A percentile compares a stretch with the other conserved stretches of the same genome.
These are phyloP conservation scores for Heliocidaris erythrogramma DNA, from an alignment of 35 echinoderm and acorn worm species.

Conservation along the genomic window DNA sequence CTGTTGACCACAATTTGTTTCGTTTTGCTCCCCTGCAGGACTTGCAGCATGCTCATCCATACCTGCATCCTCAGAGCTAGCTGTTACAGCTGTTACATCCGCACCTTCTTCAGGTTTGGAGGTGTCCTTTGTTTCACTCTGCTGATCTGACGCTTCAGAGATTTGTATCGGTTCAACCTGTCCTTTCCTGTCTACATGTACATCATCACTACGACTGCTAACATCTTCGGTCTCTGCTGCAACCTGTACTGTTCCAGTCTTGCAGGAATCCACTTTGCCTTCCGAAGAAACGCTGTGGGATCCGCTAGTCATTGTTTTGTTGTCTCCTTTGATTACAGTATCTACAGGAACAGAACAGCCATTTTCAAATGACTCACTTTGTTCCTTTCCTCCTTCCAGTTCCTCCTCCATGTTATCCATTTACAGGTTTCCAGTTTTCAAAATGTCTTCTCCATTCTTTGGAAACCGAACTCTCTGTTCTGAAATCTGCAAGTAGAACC, in stretches of 20 bases:
- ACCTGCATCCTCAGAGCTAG: neutral
- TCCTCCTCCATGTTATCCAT: neutral
- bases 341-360: neutral
- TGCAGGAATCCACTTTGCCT: neutral
- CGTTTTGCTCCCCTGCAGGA: neutral
- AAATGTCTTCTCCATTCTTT: neutral
- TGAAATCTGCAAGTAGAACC: neutral
- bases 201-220: neutral
- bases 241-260: neutral
- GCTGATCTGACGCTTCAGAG: neutral
- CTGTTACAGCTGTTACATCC: neutral
- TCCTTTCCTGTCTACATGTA: neutral
- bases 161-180: neutral
- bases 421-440: neutral
- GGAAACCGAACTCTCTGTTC: neutral
- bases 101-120: neutral
- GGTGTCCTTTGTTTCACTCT: neutral
- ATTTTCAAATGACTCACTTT: neutral
- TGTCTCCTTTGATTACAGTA: neutral
- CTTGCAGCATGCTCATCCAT: neutral
- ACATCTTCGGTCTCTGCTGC: neutral
- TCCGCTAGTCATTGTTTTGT: neutral
- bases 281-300: neutral
- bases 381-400: neutral
- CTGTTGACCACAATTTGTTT: neutral